Evolutionary conservation across 2,113 vertebrate species (phyloP).

Genomic region (Brienomyrus brachyistius): DNA sequence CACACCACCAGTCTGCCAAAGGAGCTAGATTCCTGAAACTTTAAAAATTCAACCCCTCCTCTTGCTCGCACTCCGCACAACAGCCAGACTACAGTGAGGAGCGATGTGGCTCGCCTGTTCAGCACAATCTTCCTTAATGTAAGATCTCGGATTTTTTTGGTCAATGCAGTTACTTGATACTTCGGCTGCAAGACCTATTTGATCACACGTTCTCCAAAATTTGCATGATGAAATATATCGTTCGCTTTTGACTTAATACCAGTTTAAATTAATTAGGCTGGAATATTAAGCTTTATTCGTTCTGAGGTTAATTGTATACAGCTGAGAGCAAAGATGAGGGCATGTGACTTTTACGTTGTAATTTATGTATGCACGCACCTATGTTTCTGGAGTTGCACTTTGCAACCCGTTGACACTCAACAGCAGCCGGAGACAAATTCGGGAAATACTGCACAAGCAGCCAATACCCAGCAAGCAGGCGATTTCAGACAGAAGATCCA

Average conservation of each 20-base stretch:
- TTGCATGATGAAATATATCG: constrained; percentile 18
- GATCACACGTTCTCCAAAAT: background rate
- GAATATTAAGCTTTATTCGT: background rate
- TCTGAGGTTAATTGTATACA: background rate
- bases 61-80: constrained; percentile 50
- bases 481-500: constrained; percentile 65
- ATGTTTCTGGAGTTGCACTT: constrained; percentile 51
- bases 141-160: background rate
- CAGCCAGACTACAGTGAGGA: constrained; percentile 33
- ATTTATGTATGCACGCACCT: constrained; percentile 46
- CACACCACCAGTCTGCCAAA: constrained; percentile 53
- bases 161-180: constrained; percentile 1
- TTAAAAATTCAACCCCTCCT: constrained; percentile 60
- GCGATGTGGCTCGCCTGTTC: constrained; percentile 42
- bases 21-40: constrained; percentile 64
- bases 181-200: background rate
- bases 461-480: constrained; percentile 42
- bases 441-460: constrained; percentile 16
- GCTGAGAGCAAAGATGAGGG: constrained; percentile 41
- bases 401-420: constrained; percentile 47
- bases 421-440: constrained; percentile 42
- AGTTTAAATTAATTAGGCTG: background rate
- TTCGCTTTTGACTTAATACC: background rate
- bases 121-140: constrained; percentile 19
- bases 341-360: constrained; percentile 34